Conservation (phyloP, 2,113 vertebrate species). For the Podilymbus podiceps region DNA sequence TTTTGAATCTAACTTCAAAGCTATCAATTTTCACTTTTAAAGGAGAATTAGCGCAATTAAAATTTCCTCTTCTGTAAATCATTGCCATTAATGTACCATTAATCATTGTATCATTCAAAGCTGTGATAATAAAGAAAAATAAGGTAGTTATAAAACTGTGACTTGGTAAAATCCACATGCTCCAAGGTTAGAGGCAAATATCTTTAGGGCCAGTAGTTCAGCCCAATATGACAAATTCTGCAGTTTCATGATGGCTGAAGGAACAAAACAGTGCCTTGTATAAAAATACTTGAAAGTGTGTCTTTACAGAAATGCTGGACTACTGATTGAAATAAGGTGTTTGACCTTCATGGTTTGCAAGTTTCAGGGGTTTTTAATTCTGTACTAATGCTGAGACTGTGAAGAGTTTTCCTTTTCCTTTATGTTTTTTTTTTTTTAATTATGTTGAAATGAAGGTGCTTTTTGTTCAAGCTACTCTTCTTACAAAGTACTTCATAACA, state of each 20-base stretch:
- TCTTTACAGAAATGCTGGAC: background rate
- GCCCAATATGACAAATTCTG: background rate
- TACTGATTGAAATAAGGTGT: background rate
- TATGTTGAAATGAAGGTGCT: background rate
- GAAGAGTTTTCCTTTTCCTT: background rate
- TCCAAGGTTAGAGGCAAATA: background rate
- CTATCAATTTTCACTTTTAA: background rate
- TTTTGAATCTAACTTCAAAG: background rate
- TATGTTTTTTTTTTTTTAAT: background rate
- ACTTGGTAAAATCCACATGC: background rate
- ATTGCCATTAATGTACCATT: background rate
- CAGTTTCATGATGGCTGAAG: background rate
- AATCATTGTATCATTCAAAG: background rate
- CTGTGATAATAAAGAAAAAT: background rate
- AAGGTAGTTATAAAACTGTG: background rate
- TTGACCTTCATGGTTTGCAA: background rate
- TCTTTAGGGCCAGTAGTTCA: background rate
- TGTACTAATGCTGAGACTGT: background rate
- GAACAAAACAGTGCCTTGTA: conserved; percentile 44
- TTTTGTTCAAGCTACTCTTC: background rate
- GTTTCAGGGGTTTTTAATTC: background rate
- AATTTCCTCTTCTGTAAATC: background rate
- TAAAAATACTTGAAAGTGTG: conserved; percentile 12
- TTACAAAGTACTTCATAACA: background rate
- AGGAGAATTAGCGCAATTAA: background rate